Evolutionary conservation across 2,888 invertebrate species (phyloP).

Genomic region (Uropetala carovei): DNA sequence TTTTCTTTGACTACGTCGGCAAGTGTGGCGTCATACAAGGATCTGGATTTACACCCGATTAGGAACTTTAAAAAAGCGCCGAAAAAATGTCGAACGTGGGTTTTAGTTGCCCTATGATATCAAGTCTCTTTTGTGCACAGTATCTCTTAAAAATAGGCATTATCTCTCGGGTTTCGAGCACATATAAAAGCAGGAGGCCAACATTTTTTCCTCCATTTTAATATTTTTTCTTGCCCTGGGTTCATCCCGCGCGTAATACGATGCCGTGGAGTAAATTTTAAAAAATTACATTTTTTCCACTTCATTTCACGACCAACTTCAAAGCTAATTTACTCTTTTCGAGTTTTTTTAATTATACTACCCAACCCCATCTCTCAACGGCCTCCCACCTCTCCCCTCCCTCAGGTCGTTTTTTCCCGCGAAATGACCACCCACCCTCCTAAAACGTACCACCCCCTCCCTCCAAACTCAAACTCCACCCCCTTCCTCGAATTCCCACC

Average conservation of each 20-base stretch:
- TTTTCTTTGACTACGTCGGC: too few relatives aligned
- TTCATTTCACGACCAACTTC: conserved; percentile 29
- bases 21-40: too few relatives aligned
- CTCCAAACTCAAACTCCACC: too few relatives aligned
- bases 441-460: not conserved
- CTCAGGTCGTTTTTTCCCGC: not conserved
- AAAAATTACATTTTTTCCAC: conserved; percentile 13
- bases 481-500: not conserved
- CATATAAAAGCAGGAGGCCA: not conserved
- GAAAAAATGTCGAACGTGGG: not conserved
- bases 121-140: not conserved
- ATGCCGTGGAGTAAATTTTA: not conserved
- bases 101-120: not conserved
- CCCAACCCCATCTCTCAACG: too few relatives aligned
- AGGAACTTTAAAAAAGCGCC: not conserved
- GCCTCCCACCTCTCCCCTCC: not conserved
- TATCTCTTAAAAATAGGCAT: not conserved
- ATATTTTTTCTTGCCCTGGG: not conserved
- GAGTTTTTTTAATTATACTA: not conserved
- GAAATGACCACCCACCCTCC: conserved; percentile 11
- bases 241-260: not conserved
- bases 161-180: not conserved
- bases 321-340: conserved; percentile 24
- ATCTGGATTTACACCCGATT: too few relatives aligned
- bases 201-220: not conserved